Percentiles rank a stretch among this genome's conserved stretches.
These are phyloP conservation scores for Plusia festucae DNA, from an alignment of 2,888 invertebrate genomes.

Conservation along the genomic window DNA sequence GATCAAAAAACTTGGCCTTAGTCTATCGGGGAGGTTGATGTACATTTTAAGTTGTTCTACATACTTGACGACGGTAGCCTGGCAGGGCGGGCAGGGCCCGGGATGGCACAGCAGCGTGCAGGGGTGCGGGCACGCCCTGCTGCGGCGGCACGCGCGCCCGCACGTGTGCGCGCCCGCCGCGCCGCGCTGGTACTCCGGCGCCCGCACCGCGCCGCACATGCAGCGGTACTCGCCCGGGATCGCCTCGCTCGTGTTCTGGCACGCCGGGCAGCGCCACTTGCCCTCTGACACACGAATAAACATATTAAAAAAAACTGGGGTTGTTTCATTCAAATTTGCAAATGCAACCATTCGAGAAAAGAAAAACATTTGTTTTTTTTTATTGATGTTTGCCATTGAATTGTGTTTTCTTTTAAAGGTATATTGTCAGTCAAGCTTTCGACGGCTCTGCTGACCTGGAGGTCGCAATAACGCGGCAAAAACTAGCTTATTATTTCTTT, in stretches of 20 bases:
- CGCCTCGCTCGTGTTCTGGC: slow-evolving; percentile 94
- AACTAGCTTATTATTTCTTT: too few relatives aligned
- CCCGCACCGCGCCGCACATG: slow-evolving; percentile 95
- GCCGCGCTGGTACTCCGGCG: slow-evolving; percentile 93
- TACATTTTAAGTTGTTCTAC: slow-evolving; percentile 27
- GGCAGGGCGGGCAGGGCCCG: slow-evolving; percentile 97
- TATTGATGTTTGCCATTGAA: too few relatives aligned
- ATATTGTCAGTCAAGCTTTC: too few relatives aligned
- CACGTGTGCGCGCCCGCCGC: slow-evolving; percentile 96
- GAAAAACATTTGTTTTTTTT: too few relatives aligned
- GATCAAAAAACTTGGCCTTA: too few relatives aligned
- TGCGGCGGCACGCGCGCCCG: slow-evolving; percentile 94
- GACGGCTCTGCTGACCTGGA: too few relatives aligned
- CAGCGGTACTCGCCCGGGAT: slow-evolving; percentile 96
- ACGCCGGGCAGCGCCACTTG: slow-evolving; percentile 99
- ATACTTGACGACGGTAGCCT: slow-evolving; percentile 91
- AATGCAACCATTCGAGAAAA: too few relatives aligned
- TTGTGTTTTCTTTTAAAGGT: too few relatives aligned
- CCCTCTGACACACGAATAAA: slow-evolving; percentile 83
- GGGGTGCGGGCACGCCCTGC: slow-evolving; percentile 89
- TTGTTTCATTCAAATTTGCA: too few relatives aligned
- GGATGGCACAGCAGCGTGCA: slow-evolving; percentile 97
- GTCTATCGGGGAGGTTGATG: not conserved
- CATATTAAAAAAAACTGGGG: not conserved
- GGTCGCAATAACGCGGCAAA: too few relatives aligned